Percentiles rank a stretch among this genome's conserved stretches.
Conservation (phyloP, 1,140 invertebrate species). For the Stenopsyche tienmushanensis region DNA sequence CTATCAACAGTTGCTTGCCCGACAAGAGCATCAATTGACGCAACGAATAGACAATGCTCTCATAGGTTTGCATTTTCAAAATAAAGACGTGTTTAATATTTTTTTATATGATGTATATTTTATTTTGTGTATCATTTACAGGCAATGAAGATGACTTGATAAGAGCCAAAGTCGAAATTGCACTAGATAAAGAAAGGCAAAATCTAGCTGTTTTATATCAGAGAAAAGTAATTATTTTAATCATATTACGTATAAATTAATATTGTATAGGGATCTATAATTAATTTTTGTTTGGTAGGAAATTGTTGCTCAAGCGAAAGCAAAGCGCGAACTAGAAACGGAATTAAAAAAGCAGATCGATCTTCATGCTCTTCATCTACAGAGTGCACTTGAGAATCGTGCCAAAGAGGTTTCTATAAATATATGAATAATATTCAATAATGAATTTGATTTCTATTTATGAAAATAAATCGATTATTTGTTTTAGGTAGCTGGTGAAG, state of each 20-base stretch:
- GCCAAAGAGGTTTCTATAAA: slow-evolving; percentile 20
- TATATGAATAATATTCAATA: too few species aligned
- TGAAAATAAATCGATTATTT: slow-evolving; percentile 3
- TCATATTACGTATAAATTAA: neutral
- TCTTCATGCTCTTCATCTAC: slow-evolving; percentile 80
- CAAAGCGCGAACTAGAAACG: slow-evolving; percentile 72
- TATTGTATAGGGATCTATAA: neutral
- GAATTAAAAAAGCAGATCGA: slow-evolving; percentile 79
- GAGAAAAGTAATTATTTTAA: slow-evolving; percentile 52
- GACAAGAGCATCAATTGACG: slow-evolving; percentile 21
- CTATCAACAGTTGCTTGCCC: slow-evolving; percentile 38
- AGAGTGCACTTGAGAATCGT: slow-evolving; percentile 62
- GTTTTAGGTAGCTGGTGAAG: slow-evolving; percentile 20
- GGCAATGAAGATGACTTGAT: slow-evolving; percentile 49
- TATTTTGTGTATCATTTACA: slow-evolving; percentile 5
- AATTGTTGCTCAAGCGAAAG: slow-evolving; percentile 58
- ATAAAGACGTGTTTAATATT: neutral
- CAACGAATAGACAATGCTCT: slow-evolving; percentile 27
- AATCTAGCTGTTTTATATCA: slow-evolving; percentile 58
- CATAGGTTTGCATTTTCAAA: slow-evolving; percentile 13
- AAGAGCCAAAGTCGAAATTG: slow-evolving; percentile 55
- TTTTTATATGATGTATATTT: neutral
- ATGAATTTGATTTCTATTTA: slow-evolving; percentile 1
- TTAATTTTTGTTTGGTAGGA: slow-evolving; percentile 6
- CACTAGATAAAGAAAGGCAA: slow-evolving; percentile 58